phyloP scores from a whole-genome alignment of 2,797 vertebrate genomes.

The Apodemus agrarius region DNA sequence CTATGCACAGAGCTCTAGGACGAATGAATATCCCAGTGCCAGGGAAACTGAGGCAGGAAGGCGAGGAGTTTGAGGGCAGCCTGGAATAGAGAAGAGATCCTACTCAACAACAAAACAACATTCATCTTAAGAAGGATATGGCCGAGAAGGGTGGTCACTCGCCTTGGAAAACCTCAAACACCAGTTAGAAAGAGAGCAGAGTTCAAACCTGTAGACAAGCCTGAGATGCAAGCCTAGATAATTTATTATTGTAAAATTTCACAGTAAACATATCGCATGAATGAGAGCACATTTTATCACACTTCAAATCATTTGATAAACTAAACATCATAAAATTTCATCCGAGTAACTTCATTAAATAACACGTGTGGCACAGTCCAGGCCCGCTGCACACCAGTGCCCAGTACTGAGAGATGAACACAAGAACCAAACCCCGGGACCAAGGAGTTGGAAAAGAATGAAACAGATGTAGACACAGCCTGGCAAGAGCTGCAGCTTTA shows the following conservation, averaged over 20 bases:
- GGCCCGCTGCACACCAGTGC: background rate
- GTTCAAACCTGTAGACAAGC: background rate
- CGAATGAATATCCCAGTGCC: background rate
- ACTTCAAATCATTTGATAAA: background rate
- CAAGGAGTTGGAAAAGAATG: background rate
- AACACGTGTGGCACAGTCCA: accelerated
- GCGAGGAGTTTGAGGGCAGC: background rate
- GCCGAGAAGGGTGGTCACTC: background rate
- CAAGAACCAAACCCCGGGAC: background rate
- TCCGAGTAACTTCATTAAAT: background rate
- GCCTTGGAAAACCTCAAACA: background rate
- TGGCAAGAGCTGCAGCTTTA: background rate
- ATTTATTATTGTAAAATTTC: background rate
- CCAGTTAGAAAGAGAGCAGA: background rate
- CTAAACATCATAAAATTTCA: constrained; percentile 26
- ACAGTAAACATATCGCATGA: constrained; percentile 7
- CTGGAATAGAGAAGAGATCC: background rate
- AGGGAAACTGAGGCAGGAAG: background rate
- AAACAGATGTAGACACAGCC: background rate
- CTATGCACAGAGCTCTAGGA: background rate
- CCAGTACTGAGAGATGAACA: background rate
- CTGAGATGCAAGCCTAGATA: background rate
- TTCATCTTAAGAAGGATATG: background rate
- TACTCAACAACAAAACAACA: background rate
- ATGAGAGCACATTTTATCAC: background rate